Evolutionary conservation across 2,113 vertebrate species (phyloP).

Genomic region (Oreochromis spilurus): DNA sequence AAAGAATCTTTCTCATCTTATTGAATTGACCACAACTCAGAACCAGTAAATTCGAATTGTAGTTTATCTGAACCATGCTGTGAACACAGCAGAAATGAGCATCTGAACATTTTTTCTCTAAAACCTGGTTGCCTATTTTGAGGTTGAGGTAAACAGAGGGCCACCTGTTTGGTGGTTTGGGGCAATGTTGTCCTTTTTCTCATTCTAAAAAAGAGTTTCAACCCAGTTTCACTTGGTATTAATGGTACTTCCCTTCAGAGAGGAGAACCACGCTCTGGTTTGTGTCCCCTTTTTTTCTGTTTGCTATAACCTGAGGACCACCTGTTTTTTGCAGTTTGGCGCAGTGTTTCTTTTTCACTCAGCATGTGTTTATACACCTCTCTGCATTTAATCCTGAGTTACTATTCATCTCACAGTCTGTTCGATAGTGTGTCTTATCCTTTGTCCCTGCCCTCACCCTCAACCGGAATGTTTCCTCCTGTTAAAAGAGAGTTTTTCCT

Average conservation of each 20-base stretch:
- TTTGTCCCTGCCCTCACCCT: neutral
- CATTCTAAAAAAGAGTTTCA: fast-evolving
- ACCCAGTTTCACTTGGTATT: neutral
- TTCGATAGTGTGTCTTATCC: fast-evolving
- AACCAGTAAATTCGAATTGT: fast-evolving
- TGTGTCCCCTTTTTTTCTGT: neutral
- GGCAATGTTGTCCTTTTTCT: neutral
- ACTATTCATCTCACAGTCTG: fast-evolving
- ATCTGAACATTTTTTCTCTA: neutral
- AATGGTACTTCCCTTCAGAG: fast-evolving
- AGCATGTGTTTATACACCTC: neutral
- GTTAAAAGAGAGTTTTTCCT: neutral
- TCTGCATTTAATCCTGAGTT: neutral
- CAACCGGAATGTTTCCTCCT: fast-evolving
- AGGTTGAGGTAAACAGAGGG: fast-evolving
- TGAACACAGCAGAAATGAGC: neutral
- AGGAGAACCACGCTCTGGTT: neutral
- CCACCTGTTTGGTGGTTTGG: neutral
- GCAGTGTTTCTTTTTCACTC: fast-evolving
- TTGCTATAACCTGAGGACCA: neutral
- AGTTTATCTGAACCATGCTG: neutral
- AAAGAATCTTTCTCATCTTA: neutral
- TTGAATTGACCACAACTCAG: neutral
- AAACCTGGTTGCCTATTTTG: neutral
- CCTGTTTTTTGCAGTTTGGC: neutral